A percentile compares a stretch with the other conserved stretches of the same genome.
These are phyloP conservation scores for Mesoligia furuncula DNA, from an alignment of 2,888 invertebrate genomes.

Conservation along the genomic window DNA sequence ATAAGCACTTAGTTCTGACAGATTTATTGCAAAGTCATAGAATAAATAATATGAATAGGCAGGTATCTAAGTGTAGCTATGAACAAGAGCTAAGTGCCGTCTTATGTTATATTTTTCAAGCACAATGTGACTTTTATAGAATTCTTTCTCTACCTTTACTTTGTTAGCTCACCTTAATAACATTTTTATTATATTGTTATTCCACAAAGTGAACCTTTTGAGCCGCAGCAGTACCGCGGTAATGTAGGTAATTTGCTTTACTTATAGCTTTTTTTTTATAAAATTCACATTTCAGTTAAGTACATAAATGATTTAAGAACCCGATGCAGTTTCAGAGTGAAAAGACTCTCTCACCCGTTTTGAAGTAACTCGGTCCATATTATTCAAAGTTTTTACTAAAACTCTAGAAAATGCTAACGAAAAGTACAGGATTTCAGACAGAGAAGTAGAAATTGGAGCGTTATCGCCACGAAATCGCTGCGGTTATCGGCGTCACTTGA, in stretches of 20 bases:
- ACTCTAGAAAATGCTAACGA: constrained; percentile 11
- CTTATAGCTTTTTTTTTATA: not conserved
- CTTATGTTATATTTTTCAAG: constrained; percentile 47
- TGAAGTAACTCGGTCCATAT: not conserved
- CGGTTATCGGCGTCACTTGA: constrained; percentile 47
- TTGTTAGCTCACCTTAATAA: constrained; percentile 7
- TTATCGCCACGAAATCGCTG: constrained; percentile 39
- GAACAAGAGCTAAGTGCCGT: constrained; percentile 50
- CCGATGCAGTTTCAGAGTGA: not conserved
- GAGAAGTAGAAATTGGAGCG: constrained; percentile 35
- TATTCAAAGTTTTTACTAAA: constrained; percentile 8
- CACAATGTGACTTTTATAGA: constrained; percentile 37
- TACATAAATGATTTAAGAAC: not conserved
- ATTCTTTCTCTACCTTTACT: constrained; percentile 9
- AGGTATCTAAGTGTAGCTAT: not conserved
- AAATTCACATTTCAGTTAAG: not conserved
- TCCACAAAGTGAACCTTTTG: not conserved
- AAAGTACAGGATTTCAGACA: constrained; percentile 10
- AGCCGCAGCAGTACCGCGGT: not conserved
- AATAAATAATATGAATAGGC: constrained; percentile 1
- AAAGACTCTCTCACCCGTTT: not conserved
- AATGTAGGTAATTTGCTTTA: too few relatives aligned
- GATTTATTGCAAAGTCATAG: constrained; percentile 25
- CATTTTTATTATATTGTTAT: constrained; percentile 7
- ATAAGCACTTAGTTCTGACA: constrained; percentile 39